Base-by-base conservation (phyloP, 2,888 invertebrate species). In the Nomada hirtipes region DNA sequence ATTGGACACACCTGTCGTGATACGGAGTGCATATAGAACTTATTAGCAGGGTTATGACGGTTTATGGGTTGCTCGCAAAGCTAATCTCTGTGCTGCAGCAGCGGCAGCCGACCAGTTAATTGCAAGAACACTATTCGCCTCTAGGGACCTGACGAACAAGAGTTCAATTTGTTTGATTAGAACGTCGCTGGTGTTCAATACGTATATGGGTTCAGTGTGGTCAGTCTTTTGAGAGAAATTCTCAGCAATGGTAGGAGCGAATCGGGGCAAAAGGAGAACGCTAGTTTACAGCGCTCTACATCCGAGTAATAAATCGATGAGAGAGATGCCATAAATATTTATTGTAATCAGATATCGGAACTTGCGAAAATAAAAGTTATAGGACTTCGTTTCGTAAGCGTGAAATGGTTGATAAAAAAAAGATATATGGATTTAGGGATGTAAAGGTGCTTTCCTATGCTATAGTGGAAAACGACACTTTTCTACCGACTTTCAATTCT, bases 81-180 rank as follows among this genome's bases (percentile, higher is more conserved):
- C 59, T 76, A 82, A 82, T 74, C 57, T 79, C 65, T 68, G 36
- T 63, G 71, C 68, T 63, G 71, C 68, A 50, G 59, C 52, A 67
- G 61, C 44, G 44, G 53, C 72, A 76, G 67, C 52, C 47, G 50
- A 57, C 53, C 55, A 82, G 69, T 77, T 86, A 86, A 86, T 79
- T 84, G 72, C 77, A 77, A 85, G 79, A 59, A 71, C 73, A 65
- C 70, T 61, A 76, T 83, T 53, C 52, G 68, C 81, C 81, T 70
- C 64, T 44, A 63, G 78, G 64, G 83, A 59, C 36, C 29, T 20
- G 23, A 50, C 57, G 55, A 75, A 52, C 52, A 10, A 10, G 29
- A 65, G 71, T 84, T 86, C 82, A 86, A 84, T 74, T 72, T 67
- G 73, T 78, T 84, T 84, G 59, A 26, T 77, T 82, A 60, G 15